Conservation (phyloP, 2,888 invertebrate genomes). For the Papilio elwesi region DNA sequence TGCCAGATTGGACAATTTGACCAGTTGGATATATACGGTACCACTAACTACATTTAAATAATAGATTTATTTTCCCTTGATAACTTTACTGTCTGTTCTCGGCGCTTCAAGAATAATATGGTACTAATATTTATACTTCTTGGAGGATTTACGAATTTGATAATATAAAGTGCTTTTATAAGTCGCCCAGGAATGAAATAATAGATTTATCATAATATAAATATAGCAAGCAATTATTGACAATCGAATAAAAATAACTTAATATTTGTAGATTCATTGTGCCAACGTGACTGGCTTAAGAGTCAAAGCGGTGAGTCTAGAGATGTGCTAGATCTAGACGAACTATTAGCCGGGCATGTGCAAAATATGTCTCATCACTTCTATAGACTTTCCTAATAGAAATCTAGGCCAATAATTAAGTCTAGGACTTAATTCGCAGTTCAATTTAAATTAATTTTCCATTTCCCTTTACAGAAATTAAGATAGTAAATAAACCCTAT, state of each 20-base stretch:
- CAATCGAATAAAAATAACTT: conserved; percentile 17
- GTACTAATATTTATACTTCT: too few relatives aligned
- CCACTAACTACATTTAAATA: too few relatives aligned
- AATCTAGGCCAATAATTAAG: conserved; percentile 7
- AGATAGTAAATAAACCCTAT: conserved; percentile 8
- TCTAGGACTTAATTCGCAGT: background rate
- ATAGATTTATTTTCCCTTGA: too few relatives aligned
- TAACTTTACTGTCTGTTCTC: too few relatives aligned
- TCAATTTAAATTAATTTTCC: background rate
- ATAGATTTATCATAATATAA: background rate
- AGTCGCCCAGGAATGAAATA: too few relatives aligned
- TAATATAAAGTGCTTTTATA: too few relatives aligned
- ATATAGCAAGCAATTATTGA: conserved; percentile 1
- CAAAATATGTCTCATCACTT: conserved; percentile 60
- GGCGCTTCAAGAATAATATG: too few relatives aligned
- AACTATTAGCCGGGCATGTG: conserved; percentile 75
- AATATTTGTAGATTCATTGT: conserved; percentile 83
- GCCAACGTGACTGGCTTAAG: conserved; percentile 82
- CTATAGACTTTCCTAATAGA: conserved; percentile 51
- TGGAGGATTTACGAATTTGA: too few relatives aligned
- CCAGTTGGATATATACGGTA: too few relatives aligned
- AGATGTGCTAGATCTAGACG: conserved; percentile 75
- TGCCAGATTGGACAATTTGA: too few relatives aligned
- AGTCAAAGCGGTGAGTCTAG: conserved; percentile 83
- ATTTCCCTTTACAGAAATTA: background rate